A percentile compares a stretch with the other conserved stretches of the same genome.
phyloP scores from a whole-genome alignment of 2,888 invertebrate species.

The Mesorhabditis sp. region DNA sequence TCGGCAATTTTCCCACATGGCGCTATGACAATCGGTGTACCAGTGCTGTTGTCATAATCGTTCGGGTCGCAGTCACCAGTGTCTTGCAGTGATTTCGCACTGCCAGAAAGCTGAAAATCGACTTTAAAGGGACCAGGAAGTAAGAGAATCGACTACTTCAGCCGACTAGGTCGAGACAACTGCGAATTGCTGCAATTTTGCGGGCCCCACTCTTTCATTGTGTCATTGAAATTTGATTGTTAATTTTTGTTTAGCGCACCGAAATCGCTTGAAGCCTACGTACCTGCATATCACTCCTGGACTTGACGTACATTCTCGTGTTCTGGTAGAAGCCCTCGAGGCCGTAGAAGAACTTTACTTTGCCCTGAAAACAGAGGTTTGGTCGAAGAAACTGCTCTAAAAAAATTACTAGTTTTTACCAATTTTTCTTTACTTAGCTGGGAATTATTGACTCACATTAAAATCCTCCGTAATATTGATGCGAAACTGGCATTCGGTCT shows the following conservation, averaged over 20 bases:
- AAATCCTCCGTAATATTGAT: conserved; percentile 26
- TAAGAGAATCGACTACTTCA: too few relatives aligned
- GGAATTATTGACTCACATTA: conserved; percentile 17
- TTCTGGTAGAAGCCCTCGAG: conserved; percentile 96
- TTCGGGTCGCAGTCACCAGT: conserved; percentile 55
- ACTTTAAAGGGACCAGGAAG: too few relatives aligned
- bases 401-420: conserved; percentile 4
- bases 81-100: conserved; percentile 65
- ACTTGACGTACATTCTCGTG: conserved; percentile 92
- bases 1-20: conserved; percentile 98
- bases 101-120: too few relatives aligned
- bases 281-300: conserved; percentile 82
- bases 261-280: conserved; percentile 12
- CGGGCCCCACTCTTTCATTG: too few relatives aligned
- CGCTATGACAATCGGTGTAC: conserved; percentile 68
- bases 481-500: conserved; percentile 21
- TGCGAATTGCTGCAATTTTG: too few relatives aligned
- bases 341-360: conserved; percentile 94
- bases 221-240: too few relatives aligned
- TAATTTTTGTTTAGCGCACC: too few relatives aligned
- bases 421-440: neutral
- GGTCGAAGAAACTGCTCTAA: neutral
- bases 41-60: conserved; percentile 14
- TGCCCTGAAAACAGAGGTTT: conserved; percentile 55
- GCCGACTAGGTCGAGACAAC: too few relatives aligned